Percentiles rank a stretch among this genome's conserved stretches.
phyloP scores from a whole-genome alignment of 2,113 vertebrate species.

The Pimephales promelas region DNA sequence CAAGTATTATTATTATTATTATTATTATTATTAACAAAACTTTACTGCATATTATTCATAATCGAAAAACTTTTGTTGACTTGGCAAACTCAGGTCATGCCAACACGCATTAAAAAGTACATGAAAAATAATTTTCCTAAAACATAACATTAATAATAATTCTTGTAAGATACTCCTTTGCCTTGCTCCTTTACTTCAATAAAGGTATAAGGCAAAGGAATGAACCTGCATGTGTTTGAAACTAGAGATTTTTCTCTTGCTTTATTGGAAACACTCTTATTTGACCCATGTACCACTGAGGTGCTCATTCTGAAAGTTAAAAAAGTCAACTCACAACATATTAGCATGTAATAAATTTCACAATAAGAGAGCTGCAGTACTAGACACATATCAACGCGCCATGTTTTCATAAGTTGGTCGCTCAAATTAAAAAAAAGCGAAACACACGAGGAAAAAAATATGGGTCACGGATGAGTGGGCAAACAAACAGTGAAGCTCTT shows the following conservation, averaged over 20 bases:
- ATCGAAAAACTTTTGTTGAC: background rate
- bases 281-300: background rate
- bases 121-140: background rate
- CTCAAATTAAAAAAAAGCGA: background rate
- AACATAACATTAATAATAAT: background rate
- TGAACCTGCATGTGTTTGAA: too few relatives aligned
- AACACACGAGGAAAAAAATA: background rate
- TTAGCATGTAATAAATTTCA: background rate
- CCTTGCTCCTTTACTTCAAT: background rate
- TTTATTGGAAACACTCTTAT: background rate
- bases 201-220: background rate
- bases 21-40: too few relatives aligned
- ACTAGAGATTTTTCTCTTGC: too few relatives aligned
- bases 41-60: background rate
- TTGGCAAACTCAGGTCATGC: too few relatives aligned
- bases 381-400: background rate
- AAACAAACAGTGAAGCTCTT: background rate
- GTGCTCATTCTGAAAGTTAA: background rate
- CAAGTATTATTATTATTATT: too few relatives aligned
- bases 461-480: conserved; percentile 19
- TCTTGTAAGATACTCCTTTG: background rate
- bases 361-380: background rate
- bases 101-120: background rate
- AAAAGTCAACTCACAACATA: too few relatives aligned
- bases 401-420: background rate